A percentile compares a stretch with the other conserved stretches of the same genome.
These are phyloP conservation scores for Meleagris gallopavo DNA, from an alignment of 2,113 vertebrate genomes.

Conservation along the genomic window DNA sequence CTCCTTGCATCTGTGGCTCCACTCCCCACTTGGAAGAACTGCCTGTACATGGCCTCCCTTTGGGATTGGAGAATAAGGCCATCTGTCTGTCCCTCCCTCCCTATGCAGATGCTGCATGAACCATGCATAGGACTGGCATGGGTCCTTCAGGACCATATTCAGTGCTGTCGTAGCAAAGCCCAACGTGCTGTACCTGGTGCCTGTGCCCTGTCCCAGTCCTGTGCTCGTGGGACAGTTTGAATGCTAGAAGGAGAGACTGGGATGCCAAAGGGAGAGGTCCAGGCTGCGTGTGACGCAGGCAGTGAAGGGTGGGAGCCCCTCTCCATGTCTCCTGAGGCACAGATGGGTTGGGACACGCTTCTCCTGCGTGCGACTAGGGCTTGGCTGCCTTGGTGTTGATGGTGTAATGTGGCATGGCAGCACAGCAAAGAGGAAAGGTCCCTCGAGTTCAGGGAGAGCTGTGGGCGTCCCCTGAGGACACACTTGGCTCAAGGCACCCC, in stretches of 20 bases:
- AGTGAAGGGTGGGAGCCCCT: neutral
- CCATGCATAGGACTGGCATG: neutral
- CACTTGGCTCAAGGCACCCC: neutral
- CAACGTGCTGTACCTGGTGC: neutral
- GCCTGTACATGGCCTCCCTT: neutral
- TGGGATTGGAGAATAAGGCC: neutral
- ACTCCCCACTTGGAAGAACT: neutral
- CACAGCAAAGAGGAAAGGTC: neutral
- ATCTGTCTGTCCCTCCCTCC: neutral
- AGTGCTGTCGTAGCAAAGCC: too few relatives aligned
- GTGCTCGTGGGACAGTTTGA: neutral
- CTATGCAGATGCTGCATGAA: neutral
- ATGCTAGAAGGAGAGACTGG: neutral
- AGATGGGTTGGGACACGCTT: neutral
- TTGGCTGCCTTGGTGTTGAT: neutral
- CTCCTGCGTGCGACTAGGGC: rapidly evolving
- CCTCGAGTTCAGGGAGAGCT: neutral
- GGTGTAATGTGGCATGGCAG: neutral
- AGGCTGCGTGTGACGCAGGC: neutral
- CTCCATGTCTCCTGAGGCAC: neutral
- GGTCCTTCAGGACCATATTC: neutral
- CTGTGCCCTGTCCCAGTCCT: neutral
- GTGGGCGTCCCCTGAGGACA: rapidly evolving
- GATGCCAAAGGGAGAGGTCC: neutral
- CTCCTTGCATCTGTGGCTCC: neutral